Evolutionary conservation across 2,797 vertebrate genomes (phyloP).

Genomic region (Hippocampus kuda): DNA sequence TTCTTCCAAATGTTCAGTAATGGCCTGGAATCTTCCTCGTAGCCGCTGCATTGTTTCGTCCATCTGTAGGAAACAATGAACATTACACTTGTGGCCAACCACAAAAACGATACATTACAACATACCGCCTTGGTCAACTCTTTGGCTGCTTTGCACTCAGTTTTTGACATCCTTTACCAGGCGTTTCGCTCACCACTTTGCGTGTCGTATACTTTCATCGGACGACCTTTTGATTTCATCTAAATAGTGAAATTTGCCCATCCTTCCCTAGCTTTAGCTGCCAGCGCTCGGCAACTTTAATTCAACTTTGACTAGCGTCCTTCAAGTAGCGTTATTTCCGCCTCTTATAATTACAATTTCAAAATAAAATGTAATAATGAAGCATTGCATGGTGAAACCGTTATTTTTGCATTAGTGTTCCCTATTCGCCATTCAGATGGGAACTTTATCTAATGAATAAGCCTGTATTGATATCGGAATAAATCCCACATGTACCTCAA

Average conservation of each 20-base stretch:
- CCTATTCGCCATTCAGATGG: not conserved
- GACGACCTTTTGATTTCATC: not conserved
- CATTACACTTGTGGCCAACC: not conserved
- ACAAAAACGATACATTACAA: not conserved
- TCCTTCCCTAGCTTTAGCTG: not conserved
- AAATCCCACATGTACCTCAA: not conserved
- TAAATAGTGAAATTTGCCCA: not conserved
- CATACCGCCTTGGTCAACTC: conserved; percentile 56
- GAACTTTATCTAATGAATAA: not conserved
- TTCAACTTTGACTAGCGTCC: not conserved
- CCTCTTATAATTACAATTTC: not conserved
- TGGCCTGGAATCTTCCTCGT: conserved; percentile 69
- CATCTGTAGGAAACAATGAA: conserved; percentile 56
- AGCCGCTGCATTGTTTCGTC: conserved; percentile 72
- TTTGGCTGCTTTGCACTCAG: conserved; percentile 36
- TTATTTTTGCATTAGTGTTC: not conserved
- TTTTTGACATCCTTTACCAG: conserved; percentile 48
- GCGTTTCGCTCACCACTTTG: not conserved
- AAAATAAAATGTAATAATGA: conserved; percentile 21
- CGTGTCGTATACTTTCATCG: not conserved
- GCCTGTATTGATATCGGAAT: not conserved
- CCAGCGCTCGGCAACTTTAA: conserved; percentile 31
- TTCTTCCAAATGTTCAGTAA: conserved; percentile 68
- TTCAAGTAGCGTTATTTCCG: conserved; percentile 20
- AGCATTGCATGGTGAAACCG: not conserved